Evolutionary conservation across 2,888 invertebrate genomes (phyloP), one percentile per base, ranked within the genome.

Genomic region (Calameuta pallipes): DNA sequence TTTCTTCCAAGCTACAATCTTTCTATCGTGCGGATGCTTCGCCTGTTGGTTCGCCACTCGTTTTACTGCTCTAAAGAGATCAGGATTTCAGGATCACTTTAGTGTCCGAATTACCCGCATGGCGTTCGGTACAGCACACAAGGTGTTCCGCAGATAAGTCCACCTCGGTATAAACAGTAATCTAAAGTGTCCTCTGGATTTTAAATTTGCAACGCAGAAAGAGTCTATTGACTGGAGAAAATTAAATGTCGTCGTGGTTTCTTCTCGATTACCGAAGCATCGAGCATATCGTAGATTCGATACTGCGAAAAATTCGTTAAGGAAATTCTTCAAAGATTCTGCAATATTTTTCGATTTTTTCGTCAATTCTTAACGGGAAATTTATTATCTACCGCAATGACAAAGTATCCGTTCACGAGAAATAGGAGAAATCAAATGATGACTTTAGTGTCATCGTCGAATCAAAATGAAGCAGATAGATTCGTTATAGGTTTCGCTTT

Each of bases 41-140:
- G 80, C 81, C 83, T 85, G 82, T 86, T 86, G 87, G 86, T 87
- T 89, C 87, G 86, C 87, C 89, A 89, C 87, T 89, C 88, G 86
- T 86, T 86, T 84, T 82, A 83, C 80, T 83, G 86, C 88, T 85
- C 85, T 85, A 84, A 80, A 83, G 75, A 77, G 81, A 88, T 35
- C 85, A 87, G 88, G 89, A 76, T 81, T 79, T 34, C 84, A 89
- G 85, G 71, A 71, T 34, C 33, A 6, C 33, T 71, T 34, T 9
- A 12, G 71, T 71, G 15, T 71, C 12, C 23, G 56, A 23, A 56
- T 23, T 23, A 56, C 23, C 23, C 23, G 23, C 56, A 56, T 56
- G 23, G 9, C 23, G 33, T 31, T 31, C 12, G 3, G 12, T 23
- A 31, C 15, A 71, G 34, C 71, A 71, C 71, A 71, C 71, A 71